phyloP scores from a whole-genome alignment of 2,113 vertebrate species.

The Hoplias malabaricus region DNA sequence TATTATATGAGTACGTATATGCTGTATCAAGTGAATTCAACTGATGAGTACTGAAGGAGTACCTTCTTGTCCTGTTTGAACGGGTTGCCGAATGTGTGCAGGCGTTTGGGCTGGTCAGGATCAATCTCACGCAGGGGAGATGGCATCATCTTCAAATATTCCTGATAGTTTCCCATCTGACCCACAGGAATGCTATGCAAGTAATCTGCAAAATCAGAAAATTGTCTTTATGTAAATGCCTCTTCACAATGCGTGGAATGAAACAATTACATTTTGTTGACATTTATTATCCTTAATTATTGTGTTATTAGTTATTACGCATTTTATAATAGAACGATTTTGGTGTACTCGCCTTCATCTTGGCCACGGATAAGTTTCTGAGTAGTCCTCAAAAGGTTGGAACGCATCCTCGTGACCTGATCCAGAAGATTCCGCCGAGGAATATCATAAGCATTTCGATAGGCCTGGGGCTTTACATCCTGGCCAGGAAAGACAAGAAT shows the following conservation, averaged over 20 bases:
- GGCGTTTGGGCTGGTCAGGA: slow-evolving; percentile 91
- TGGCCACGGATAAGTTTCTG: slow-evolving; percentile 85
- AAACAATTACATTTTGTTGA: neutral
- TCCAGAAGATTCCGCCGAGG: slow-evolving; percentile 92
- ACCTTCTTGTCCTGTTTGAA: slow-evolving; percentile 99
- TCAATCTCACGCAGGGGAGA: slow-evolving; percentile 94
- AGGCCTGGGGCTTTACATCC: slow-evolving; percentile 93
- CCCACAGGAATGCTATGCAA: slow-evolving; percentile 93
- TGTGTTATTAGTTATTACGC: neutral
- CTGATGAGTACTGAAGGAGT: slow-evolving; percentile 20
- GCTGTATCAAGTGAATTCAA: neutral
- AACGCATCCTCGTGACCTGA: slow-evolving; percentile 95
- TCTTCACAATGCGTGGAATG: neutral
- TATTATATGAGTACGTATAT: neutral
- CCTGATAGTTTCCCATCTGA: slow-evolving; percentile 98
- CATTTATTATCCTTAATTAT: neutral
- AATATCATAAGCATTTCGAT: slow-evolving; percentile 96
- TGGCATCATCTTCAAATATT: slow-evolving; percentile 90
- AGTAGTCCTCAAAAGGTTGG: slow-evolving; percentile 88
- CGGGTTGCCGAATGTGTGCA: slow-evolving; percentile 96
- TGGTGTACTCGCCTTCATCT: slow-evolving; percentile 81
- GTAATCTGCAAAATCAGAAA: slow-evolving; percentile 76
- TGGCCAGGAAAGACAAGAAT: slow-evolving; percentile 51
- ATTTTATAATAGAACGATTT: neutral
- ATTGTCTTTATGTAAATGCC: neutral